Evolutionary conservation across 2,888 invertebrate species (phyloP), one percentile per base, ranked within the genome.

Genomic region (Rhamnusium bicolor): DNA sequence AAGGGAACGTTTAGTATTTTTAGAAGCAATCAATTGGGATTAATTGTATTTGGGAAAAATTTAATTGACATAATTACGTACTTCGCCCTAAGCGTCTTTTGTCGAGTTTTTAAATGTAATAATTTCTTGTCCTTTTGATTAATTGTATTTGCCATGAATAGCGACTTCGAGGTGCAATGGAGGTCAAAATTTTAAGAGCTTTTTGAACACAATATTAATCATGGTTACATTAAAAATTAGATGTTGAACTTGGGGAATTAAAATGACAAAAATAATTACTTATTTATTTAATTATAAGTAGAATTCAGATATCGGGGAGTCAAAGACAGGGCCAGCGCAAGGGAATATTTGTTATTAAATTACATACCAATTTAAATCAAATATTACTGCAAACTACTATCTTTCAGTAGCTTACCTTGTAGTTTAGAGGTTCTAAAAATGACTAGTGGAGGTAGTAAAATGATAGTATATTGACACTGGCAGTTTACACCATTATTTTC

Each of bases 1-100:
- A 75, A 70, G 32, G 53, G 18, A 49, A 14, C 72, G 69, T 61
- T 54, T 56, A 67, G 68, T 67, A 73, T 75, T 75, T 68, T 71
- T 65, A 58, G 72, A 53, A 62, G 69, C 67, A 69, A 58, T 63
- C 63, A 67, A 62, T 60, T 63, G 47, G 19, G 62, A 24, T 61
- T 58, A 19, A 47, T 66, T 73, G 68, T 71, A 49, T 56, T 71
- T 62, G 69, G 66, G 60, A n/a, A 72, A 76, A 71, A 71, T 66
- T 71, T 76, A 69, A 76, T 71, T 71, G 69, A 65, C 27, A 54
- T 69, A 76, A 76, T 69, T 73, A 70, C 49, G n/a, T 24, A 53
- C 40, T 58, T 16, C n/a, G 32, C 12, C 65, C 53, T 19, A 29
- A 53, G 24, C 18, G 53, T 53, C 53, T 65, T 65, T 51, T 29